A percentile compares a stretch with the other conserved stretches of the same genome.
phyloP scores from a whole-genome alignment of 2,797 vertebrate genomes.

The Euphonia xanthogaster region DNA sequence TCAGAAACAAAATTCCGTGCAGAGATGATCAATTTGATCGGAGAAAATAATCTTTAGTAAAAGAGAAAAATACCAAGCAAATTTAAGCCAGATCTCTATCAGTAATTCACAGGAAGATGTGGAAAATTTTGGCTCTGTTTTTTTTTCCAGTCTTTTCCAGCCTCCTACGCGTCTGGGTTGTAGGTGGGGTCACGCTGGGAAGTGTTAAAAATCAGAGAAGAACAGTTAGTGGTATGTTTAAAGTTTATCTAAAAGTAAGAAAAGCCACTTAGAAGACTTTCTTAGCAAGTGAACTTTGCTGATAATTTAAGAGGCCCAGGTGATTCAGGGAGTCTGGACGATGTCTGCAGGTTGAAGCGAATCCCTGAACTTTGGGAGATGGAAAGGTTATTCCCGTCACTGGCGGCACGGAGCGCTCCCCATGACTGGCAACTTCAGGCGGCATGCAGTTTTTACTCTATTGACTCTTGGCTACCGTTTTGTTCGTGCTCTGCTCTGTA shows the following conservation, averaged over 20 bases:
- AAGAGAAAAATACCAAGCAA: not conserved
- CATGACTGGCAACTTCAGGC: not conserved
- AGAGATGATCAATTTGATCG: not conserved
- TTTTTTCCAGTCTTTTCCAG: slow-evolving; percentile 33
- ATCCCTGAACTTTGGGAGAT: not conserved
- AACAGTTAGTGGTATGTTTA: not conserved
- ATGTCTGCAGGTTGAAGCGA: not conserved
- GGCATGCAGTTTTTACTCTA: slow-evolving; percentile 42
- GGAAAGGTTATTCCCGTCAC: not conserved
- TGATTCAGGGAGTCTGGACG: not conserved
- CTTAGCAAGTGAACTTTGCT: not conserved
- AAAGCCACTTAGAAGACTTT: not conserved
- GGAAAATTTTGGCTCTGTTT: not conserved
- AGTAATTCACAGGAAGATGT: not conserved
- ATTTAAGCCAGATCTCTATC: not conserved
- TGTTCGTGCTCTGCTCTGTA: slow-evolving; percentile 44
- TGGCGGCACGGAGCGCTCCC: not conserved
- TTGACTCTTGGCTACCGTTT: slow-evolving; percentile 68
- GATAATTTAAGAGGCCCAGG: not conserved
- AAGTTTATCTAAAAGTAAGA: not conserved
- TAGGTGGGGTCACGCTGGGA: slow-evolving; percentile 23
- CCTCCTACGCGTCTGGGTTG: slow-evolving; percentile 11
- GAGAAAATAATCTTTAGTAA: not conserved
- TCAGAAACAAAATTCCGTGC: not conserved
- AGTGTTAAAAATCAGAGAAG: slow-evolving; percentile 16